These are phyloP conservation scores for Heliconius congener DNA, from an alignment of 1,140 invertebrate species.

Conservation along the genomic window DNA sequence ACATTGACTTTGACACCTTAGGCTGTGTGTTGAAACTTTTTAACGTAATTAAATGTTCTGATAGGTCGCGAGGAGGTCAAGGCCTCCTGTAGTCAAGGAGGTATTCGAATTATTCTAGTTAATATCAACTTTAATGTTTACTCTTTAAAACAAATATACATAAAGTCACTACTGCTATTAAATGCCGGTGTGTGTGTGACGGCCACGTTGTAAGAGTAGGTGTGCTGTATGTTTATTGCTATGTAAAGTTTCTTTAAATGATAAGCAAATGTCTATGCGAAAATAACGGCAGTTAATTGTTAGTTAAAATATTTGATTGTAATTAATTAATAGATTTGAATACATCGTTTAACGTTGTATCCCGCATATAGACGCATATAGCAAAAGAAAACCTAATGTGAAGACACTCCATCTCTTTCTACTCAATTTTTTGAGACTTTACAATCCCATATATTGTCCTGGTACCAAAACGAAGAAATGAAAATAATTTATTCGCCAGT, in stretches of 20 bases:
- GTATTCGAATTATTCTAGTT: conserved; percentile 37
- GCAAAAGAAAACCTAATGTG: background rate
- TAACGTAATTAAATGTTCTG: conserved; percentile 51
- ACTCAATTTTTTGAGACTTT: background rate
- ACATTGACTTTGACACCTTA: conserved; percentile 59
- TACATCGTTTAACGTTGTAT: background rate
- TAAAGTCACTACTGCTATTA: background rate
- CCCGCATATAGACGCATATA: background rate
- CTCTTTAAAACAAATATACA: conserved; percentile 15
- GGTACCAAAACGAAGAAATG: background rate
- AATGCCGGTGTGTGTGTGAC: background rate
- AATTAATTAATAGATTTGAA: background rate
- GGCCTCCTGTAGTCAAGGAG: conserved; percentile 46
- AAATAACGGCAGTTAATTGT: background rate
- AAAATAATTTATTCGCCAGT: background rate
- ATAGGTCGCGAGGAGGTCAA: conserved; percentile 50
- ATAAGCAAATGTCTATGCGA: background rate
- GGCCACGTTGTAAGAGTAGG: background rate
- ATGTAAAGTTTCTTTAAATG: background rate
- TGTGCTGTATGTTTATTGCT: background rate
- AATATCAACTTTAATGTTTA: conserved; percentile 27
- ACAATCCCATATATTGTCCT: background rate
- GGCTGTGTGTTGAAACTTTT: conserved; percentile 48
- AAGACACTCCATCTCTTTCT: background rate
- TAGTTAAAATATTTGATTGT: background rate